A percentile compares a stretch with the other conserved stretches of the same genome.
Evolutionary conservation across 2,888 invertebrate species (phyloP).

Genomic region (Lasioglossum lativentre): DNA sequence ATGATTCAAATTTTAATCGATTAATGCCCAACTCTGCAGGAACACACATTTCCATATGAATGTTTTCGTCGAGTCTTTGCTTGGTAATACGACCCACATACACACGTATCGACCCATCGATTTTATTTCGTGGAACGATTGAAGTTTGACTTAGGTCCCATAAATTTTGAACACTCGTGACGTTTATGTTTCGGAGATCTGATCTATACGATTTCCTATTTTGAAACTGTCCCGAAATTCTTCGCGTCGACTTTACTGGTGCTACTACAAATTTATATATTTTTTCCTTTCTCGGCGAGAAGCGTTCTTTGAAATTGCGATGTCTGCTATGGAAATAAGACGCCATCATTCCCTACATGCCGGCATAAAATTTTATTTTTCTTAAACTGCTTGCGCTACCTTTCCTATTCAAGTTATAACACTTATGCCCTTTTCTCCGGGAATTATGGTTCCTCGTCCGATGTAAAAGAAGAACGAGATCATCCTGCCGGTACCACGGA

Average conservation of each 20-base stretch:
- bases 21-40: too few relatives aligned
- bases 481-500: too few relatives aligned
- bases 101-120: not conserved
- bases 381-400: not conserved
- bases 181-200: not conserved
- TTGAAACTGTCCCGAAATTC: not conserved
- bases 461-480: not conserved
- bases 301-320: not conserved
- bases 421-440: not conserved
- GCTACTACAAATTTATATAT: not conserved
- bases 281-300: not conserved
- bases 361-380: constrained; percentile 11
- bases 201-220: not conserved
- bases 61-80: not conserved
- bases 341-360: not conserved
- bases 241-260: not conserved
- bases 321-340: not conserved
- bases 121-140: not conserved
- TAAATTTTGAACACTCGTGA: not conserved
- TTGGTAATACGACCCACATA: not conserved
- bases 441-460: not conserved
- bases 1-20: too few relatives aligned
- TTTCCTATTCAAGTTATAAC: not conserved
- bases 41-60: too few relatives aligned
- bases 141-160: not conserved